Base-by-base conservation (phyloP, 2,888 invertebrate species). In the Netelia fuscicornis region DNA sequence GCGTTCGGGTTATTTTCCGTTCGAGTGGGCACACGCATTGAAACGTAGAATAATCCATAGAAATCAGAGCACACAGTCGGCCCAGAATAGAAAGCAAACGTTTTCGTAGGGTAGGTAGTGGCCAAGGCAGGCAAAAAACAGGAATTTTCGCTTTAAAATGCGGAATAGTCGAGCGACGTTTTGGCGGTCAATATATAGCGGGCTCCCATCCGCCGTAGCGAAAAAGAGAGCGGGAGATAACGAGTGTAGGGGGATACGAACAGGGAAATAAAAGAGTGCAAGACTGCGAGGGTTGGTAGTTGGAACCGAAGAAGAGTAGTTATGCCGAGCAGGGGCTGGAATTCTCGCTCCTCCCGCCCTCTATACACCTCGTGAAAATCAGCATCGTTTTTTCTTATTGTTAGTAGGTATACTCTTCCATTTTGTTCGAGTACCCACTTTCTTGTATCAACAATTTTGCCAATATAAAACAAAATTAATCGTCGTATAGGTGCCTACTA, bases 101-200 rank as follows among this genome's bases (percentile, higher is more conserved):
- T 90, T 89, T 88, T 85, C 70, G 70, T 64, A 60, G 17, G 80
- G 23, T 52, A 10, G 52, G 65, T 54, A 56, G 44, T 48, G 62
- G 37, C 13, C 64, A 56, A 72, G 75, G 70, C 71, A 65, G 71
- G 87, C 89, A 91, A 90, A 90, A 91, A 92, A 92, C 92, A 90
- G 90, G 93, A 93, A 93, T 93, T 93, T 93, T 92, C 91, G 90
- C 91, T 93, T 93, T 92, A 93, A 93, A 93, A 93, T 93, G 91
- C 93, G 92, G 90, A 92, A 92, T 91, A 89, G 91, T 83, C 88
- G 87, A 90, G 88, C 88, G 89, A 58, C 70, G 87, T 85, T 82
- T 72, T 82, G 84, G 81, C 89, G 92, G 90, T 91, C 92, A 91
- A 92, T 92, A 91, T 92, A 92, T 88, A 88, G 86, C 84, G 88